Evolutionary conservation across 2,797 vertebrate genomes (phyloP).

Genomic region (Hydrolagus colliei): DNA sequence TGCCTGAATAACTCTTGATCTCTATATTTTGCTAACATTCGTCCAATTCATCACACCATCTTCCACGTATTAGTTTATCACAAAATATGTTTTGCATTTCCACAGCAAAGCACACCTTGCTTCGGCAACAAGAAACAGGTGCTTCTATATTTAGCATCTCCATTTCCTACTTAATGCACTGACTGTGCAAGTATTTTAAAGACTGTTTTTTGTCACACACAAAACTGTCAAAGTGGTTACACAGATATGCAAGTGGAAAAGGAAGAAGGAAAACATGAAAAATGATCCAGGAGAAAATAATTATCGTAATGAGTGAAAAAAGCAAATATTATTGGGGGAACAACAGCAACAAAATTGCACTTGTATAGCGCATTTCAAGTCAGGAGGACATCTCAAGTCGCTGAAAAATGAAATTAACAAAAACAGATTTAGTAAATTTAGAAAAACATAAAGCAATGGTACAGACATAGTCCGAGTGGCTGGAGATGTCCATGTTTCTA

Average conservation of each 20-base stretch:
- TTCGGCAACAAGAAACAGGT: neutral
- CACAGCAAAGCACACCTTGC: neutral
- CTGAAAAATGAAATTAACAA: no score
- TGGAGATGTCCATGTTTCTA: no score
- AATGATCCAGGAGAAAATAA: neutral
- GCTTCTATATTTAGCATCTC: neutral
- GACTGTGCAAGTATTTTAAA: no score
- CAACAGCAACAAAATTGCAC: no score
- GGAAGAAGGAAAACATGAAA: neutral
- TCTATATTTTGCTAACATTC: neutral
- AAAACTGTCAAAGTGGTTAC: neutral
- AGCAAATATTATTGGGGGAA: no score
- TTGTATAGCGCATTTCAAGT: no score
- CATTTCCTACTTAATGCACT: no score
- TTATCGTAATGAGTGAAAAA: neutral
- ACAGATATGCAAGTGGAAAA: neutral
- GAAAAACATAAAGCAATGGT: no score
- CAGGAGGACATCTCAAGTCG: no score
- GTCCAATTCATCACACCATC: neutral
- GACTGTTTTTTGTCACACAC: neutral
- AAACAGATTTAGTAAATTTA: no score
- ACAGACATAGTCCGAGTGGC: no score
- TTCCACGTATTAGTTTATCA: neutral
- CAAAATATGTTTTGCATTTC: neutral
- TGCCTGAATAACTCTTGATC: neutral